Evolutionary conservation across 2,113 vertebrate species (phyloP).

Genomic region (Formicarius rufipectus): DNA sequence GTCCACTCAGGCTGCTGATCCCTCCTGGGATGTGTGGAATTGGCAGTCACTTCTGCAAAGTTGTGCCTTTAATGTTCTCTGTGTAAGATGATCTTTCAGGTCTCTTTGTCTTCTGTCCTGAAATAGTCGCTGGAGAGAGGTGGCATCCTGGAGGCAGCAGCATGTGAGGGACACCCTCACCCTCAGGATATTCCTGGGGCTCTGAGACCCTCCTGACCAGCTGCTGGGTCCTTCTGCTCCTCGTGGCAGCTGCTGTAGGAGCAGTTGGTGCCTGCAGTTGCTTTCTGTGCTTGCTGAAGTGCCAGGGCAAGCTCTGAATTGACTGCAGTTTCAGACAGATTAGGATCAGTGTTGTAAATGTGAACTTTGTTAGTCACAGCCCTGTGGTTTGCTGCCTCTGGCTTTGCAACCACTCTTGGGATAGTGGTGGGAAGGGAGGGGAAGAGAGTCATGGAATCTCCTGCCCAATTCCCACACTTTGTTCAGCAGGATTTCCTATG

Average conservation of each 20-base stretch:
- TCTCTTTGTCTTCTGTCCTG: not conserved
- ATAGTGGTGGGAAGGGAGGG: not conserved
- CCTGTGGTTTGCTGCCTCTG: not conserved
- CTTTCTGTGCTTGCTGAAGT: not conserved
- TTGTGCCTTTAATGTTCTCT: rapidly evolving
- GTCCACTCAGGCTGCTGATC: not conserved
- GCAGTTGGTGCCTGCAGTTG: not conserved
- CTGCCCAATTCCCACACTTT: not conserved
- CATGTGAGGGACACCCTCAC: not conserved
- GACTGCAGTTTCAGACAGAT: not conserved
- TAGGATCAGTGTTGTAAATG: not conserved
- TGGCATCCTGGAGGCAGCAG: not conserved
- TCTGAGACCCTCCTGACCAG: not conserved
- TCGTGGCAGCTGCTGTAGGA: not conserved
- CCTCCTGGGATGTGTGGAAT: not conserved
- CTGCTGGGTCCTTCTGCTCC: not conserved
- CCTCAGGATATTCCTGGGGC: not conserved
- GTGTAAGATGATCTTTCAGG: rapidly evolving
- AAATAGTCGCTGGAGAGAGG: not conserved
- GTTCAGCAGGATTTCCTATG: not conserved
- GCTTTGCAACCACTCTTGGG: not conserved
- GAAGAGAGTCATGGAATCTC: not conserved
- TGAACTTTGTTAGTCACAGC: not conserved
- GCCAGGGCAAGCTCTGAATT: not conserved
- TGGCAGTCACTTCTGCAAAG: not conserved